Evolutionary conservation across 1,140 invertebrate genomes (phyloP), one percentile per base, ranked within the genome.

Genomic region (Zaprionus taronus): DNA sequence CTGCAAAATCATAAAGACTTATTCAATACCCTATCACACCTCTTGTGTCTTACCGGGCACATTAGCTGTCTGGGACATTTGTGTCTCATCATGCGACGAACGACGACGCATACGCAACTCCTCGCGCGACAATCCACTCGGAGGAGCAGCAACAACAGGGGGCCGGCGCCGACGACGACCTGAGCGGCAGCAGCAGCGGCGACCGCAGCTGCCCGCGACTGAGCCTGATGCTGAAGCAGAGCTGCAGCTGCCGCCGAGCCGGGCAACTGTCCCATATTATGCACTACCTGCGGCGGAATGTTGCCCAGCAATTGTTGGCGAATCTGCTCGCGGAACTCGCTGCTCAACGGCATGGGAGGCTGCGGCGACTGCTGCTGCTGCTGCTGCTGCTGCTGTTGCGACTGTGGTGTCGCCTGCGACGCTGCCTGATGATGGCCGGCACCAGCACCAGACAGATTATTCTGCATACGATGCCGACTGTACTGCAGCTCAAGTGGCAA

Each of bases 31-130:
- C 31, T 1, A 3, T 34, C 31, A 34, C 31, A 3, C 31, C 11
- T 34, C 31, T 11, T 34, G 31, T 34, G 31, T 34, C 84, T 76
- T 92, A 92, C 91, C 91, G 75, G 77, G 91, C 58, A 92, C 82
- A 15, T 57, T 60, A 0, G 72, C 60, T 20, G 68, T 79, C 34
- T 93, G 92, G 17, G 91, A 74, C 31, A 93, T 76, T 74, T 93
- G 92, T 0, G 92, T 93, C 66, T 93, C 92, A 61, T 93, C 92
- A 44, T 93, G 92, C 20, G 92, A 93, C 2, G 92, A 93, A 24
- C 92, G 83, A 9, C 92, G 81, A 0, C 92, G 82, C 81, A 93
- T 91, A 15, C 92, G 83, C 56, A 93, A 56, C 81, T 93, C 92
- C 56, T 93, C 92, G 11, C 92, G 79, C 12, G 91, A 89, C 41